Evolutionary conservation across 2,888 invertebrate species (phyloP).

Genomic region (Parapristionchus giblindavisi): DNA sequence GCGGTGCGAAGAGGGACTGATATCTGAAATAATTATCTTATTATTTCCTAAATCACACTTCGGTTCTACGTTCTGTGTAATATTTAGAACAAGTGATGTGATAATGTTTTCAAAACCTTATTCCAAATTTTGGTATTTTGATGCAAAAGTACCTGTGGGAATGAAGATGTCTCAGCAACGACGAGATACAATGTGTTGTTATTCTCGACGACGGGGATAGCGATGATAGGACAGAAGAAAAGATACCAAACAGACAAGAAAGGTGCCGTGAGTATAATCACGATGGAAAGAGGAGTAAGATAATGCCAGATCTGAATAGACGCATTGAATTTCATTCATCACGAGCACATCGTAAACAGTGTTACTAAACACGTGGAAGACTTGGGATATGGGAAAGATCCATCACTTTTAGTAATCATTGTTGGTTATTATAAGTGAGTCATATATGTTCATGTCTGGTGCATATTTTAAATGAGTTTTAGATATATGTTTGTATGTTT

Average conservation of each 20-base stretch:
- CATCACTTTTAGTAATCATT: not conserved
- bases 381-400: not conserved
- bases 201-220: slow-evolving; percentile 17
- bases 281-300: slow-evolving; percentile 10
- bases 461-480: too few species aligned
- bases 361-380: not conserved
- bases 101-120: not conserved
- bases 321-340: too few species aligned
- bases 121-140: not conserved
- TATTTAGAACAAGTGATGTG: not conserved
- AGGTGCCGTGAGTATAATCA: slow-evolving; percentile 8
- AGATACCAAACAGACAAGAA: slow-evolving; percentile 25
- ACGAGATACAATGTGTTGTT: slow-evolving; percentile 23
- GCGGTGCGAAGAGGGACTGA: slow-evolving; percentile 3
- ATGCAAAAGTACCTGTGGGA: not conserved
- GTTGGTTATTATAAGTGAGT: not conserved
- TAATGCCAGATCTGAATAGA: slow-evolving; percentile 21
- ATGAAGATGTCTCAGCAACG: not conserved
- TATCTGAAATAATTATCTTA: slow-evolving; percentile 22
- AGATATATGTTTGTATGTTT: too few species aligned
- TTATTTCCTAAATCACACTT: not conserved
- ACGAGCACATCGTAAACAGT: not conserved
- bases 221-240: slow-evolving; percentile 27
- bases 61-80: not conserved
- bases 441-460: too few species aligned